Base-by-base conservation (phyloP, 1,140 invertebrate genomes). In the Trachelipus rathkii region DNA sequence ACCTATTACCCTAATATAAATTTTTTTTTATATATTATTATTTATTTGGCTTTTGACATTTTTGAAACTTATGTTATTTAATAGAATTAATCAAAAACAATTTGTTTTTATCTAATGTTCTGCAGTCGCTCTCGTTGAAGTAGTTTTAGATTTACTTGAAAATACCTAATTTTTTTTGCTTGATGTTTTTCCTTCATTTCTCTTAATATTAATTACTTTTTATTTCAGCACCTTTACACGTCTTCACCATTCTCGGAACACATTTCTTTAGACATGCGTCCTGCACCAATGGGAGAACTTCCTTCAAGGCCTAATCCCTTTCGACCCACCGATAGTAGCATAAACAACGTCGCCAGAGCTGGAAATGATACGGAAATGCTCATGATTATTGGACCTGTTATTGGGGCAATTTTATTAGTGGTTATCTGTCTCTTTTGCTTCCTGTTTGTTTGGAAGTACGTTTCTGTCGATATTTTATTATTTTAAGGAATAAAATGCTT, bases 231-330 rank as follows among this genome's bases (percentile, higher is more conserved):
- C 87, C 85, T 97, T 15, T 97, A 95, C 84, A 97, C 95, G 0
- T 97, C 95, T 67, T 97, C 95, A 84, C 95, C 94, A 15, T 97
- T 95, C 85, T 97, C 94, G 0, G 94, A 94, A 84, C 92, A 89
- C 82, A 87, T 95, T 45, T 92, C 93, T 9, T 86, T 95, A 81
- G 93, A 95, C 84, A 96, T 94, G 93, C 88, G 92, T 11, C 92
- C 93, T 86, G 92, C 91, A 4, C 93, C 93, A 15, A 91, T 93
- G 0, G 93, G 93, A 5, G 92, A 94, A 81, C 90, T 94, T 71
- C 94, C 94, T 9, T 89, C 91, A 76, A 88, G 94, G 44, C 93
- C 93, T 0, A 92, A 94, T 83, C 92, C 94, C 0, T 92, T 93
- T 83, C 88, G 88, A 19, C 90, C 92, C 19, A 88, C 89, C 0